Conservation (phyloP, 2,113 vertebrate genomes). For the Sterrhoptilus dennistouni region DNA sequence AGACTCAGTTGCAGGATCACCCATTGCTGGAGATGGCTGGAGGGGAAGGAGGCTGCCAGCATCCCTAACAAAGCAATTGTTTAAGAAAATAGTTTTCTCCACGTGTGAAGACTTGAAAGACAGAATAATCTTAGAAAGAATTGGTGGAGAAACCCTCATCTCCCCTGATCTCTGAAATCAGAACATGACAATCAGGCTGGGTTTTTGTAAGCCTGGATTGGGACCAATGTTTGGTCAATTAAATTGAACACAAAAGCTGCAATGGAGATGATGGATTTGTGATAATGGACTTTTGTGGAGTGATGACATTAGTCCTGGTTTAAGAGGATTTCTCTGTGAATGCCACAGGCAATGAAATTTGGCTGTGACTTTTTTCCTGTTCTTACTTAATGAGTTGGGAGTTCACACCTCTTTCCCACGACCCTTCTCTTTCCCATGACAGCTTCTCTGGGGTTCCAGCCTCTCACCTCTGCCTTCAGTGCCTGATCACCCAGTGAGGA, state of each 20-base stretch:
- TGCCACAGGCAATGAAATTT: not conserved
- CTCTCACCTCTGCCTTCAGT: not conserved
- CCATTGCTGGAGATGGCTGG: not conserved
- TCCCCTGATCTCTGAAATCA: not conserved
- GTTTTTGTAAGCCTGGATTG: not conserved
- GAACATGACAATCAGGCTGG: not conserved
- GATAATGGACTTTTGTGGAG: not conserved
- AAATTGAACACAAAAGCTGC: not conserved
- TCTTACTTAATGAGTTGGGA: not conserved
- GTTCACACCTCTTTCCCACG: not conserved
- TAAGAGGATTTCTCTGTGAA: slow-evolving; percentile 7
- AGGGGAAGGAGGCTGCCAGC: not conserved
- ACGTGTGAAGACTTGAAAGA: not conserved
- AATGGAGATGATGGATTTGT: not conserved
- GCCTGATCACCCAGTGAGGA: not conserved
- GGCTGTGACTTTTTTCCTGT: not conserved
- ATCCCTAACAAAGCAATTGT: not conserved
- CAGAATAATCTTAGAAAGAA: not conserved
- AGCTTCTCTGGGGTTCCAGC: not conserved
- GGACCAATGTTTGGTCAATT: not conserved
- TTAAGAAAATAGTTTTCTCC: not conserved
- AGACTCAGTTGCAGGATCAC: not conserved
- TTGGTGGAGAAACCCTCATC: not conserved
- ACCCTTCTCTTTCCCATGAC: not conserved
- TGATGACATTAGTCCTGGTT: not conserved